phyloP scores from a whole-genome alignment of 1,140 invertebrate genomes.

The Antheraea pernyi region DNA sequence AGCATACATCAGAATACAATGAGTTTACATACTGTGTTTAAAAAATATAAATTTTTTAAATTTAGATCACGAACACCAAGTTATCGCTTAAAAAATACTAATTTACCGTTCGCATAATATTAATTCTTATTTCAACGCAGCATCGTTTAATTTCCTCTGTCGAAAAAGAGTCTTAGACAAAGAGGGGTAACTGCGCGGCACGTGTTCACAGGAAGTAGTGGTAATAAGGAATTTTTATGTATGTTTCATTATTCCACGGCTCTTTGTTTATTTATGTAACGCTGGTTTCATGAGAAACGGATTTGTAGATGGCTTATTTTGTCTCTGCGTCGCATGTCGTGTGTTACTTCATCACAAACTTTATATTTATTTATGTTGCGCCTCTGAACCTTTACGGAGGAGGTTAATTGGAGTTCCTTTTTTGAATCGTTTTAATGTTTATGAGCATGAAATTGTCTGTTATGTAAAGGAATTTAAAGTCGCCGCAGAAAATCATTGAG shows the following conservation, averaged over 20 bases:
- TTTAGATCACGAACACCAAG: slow-evolving; percentile 7
- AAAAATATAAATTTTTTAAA: background rate
- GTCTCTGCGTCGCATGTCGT: background rate
- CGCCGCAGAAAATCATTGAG: too few relatives aligned
- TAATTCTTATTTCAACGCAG: background rate
- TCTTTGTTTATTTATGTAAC: slow-evolving; percentile 17
- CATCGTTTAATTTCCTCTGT: background rate
- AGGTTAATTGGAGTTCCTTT: background rate
- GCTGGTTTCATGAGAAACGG: slow-evolving; percentile 12
- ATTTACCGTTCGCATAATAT: background rate
- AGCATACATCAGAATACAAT: background rate
- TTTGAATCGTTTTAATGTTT: background rate
- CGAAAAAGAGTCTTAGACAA: background rate
- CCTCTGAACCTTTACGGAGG: background rate
- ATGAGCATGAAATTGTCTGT: background rate
- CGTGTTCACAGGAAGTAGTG: slow-evolving; percentile 15
- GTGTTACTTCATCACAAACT: background rate
- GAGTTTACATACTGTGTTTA: background rate
- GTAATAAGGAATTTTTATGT: slow-evolving; percentile 19
- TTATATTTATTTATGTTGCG: slow-evolving; percentile 1
- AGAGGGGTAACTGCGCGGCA: slow-evolving; percentile 10
- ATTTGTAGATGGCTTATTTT: slow-evolving; percentile 4
- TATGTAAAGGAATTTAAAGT: too few relatives aligned
- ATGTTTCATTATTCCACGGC: slow-evolving; percentile 15
- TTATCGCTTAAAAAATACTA: slow-evolving; percentile 9